phyloP scores from a whole-genome alignment of 92 coral and sea anemone genomes.

The Virgularia gustaviana region DNA sequence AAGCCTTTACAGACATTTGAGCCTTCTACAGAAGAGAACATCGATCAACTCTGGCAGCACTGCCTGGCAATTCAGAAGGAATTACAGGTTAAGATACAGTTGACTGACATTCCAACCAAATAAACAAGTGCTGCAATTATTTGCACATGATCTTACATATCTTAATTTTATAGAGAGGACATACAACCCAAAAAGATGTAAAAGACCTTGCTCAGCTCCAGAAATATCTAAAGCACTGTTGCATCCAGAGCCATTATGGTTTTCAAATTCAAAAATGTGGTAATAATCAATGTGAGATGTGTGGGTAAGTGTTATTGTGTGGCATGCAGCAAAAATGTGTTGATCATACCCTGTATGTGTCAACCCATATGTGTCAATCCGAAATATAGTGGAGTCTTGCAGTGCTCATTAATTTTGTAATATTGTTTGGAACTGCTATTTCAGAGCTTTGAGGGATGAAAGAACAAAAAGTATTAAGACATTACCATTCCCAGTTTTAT shows the following conservation, averaged over 20 bases:
- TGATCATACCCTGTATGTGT: no score
- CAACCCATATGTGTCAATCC: neutral
- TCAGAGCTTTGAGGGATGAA: constrained; percentile 29
- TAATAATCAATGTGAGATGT: constrained; percentile 10
- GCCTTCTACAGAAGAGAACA: no score
- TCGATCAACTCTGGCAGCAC: neutral
- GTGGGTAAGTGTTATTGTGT: constrained; percentile 9
- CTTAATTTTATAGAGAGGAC: neutral
- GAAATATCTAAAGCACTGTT: neutral
- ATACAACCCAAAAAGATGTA: neutral
- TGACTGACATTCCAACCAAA: neutral
- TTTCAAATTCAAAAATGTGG: constrained; percentile 36
- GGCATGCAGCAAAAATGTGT: no score
- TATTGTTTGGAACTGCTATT: neutral
- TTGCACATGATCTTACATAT: no score
- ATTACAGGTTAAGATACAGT: neutral
- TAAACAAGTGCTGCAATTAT: no score
- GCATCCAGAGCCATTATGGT: constrained; percentile 24
- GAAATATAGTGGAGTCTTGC: neutral
- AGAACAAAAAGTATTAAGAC: constrained; percentile 22
- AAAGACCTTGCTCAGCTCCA: neutral
- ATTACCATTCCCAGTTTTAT: constrained; percentile 39
- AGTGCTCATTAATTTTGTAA: neutral
- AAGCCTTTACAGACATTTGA: neutral
- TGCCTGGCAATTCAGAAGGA: constrained; percentile 1